Evolutionary conservation across 1,140 invertebrate genomes (phyloP), one percentile per base, ranked within the genome.

Genomic region (Meteorus sp.): DNA sequence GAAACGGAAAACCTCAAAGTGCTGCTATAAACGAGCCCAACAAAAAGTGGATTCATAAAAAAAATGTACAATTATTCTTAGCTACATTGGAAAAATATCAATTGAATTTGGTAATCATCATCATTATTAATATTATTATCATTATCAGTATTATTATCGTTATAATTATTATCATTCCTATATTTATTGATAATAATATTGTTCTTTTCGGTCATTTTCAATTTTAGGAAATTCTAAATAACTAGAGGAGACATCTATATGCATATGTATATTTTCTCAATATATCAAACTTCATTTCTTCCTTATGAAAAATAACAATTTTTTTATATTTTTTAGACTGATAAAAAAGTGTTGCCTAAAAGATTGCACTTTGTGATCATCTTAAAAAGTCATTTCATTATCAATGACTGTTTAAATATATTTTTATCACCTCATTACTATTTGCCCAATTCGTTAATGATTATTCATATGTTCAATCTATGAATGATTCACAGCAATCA

Each of bases 301-400:
- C 63, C 59, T 77, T 78, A 78, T 76, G 75, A 79, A 78, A 79
- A 80, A 79, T 80, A 80, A 80, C 76, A 78, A 80, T 77, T 77
- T 78, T 66, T 77, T 76, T 74, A 71, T 75, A 75, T 22, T 41
- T 58, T 59, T 62, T 47, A 52, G 55, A 55, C 57, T 58, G 65
- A 76, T 79, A 77, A 76, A 80, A 72, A 77, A 79, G 68, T 77
- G 73, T 74, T 75, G 71, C 73, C 75, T 78, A 77, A 77, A 72
- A 79, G 78, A 79, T 80, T 79, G 78, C 78, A 80, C 78, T 79
- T 80, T 74, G 77, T 79, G 78, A 78, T 78, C 71, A 74, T 78
- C 69, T 74, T 77, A 78, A 70, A 74, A 76, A 76, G 68, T 76
- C 68, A 69, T 70, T 50, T 64, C 62, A 68, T 63, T 70, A 63